Evolutionary conservation across 1,140 invertebrate genomes (phyloP).

Genomic region (Acromyrmex charruanus): DNA sequence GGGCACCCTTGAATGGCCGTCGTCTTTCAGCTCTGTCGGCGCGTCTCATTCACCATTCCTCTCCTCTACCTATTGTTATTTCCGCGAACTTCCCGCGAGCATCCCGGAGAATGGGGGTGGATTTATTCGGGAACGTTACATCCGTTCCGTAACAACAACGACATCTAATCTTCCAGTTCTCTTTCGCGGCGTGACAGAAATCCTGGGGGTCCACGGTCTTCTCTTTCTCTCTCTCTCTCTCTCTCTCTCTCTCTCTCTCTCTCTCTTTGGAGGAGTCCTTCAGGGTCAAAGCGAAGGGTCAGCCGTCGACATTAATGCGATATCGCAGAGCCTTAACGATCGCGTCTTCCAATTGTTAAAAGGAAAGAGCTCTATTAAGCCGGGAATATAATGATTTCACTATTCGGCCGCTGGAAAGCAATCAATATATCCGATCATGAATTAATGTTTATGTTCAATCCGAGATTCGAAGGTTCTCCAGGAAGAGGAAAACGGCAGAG

Average conservation of each 20-base stretch:
- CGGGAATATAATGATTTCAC: conserved; percentile 40
- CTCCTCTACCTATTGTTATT: conserved; percentile 33
- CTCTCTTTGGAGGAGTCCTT: neutral
- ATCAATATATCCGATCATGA: conserved; percentile 19
- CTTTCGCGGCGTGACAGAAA: neutral
- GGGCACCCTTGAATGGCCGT: conserved; percentile 73
- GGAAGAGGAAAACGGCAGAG: conserved; percentile 5
- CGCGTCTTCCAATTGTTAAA: conserved; percentile 32
- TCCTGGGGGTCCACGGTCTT: neutral
- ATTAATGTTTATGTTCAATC: conserved; percentile 2
- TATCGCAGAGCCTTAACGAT: conserved; percentile 33
- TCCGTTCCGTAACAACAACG: neutral
- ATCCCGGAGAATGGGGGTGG: conserved; percentile 7
- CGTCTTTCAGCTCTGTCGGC: conserved; percentile 68
- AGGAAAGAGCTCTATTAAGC: conserved; percentile 37
- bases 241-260: neutral
- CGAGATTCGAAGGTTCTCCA: neutral
- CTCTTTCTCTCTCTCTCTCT: neutral
- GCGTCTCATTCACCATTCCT: conserved; percentile 65
- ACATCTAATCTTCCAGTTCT: neutral
- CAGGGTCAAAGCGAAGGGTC: conserved; percentile 20
- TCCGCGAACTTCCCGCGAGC: conserved; percentile 41
- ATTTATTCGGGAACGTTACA: neutral
- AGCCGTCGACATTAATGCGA: conserved; percentile 51
- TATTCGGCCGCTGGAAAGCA: conserved; percentile 7